phyloP scores from a whole-genome alignment of 2,888 invertebrate genomes.

The Anorthoa munda region DNA sequence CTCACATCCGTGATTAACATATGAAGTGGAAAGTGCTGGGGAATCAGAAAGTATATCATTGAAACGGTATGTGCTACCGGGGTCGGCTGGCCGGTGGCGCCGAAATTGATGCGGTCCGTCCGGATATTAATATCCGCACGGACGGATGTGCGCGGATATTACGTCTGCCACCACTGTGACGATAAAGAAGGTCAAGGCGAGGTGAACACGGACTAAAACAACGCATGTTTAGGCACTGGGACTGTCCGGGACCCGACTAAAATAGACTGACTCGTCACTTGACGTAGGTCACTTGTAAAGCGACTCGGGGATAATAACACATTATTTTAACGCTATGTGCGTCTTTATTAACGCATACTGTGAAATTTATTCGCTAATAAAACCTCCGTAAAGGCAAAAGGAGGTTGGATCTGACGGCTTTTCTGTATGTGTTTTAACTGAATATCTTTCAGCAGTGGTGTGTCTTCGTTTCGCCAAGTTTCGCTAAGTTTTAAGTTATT shows the following conservation, averaged over 20 bases:
- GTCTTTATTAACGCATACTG: too few species aligned
- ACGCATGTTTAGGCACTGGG: neutral
- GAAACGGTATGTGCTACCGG: slow-evolving; percentile 53
- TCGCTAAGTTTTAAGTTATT: too few species aligned
- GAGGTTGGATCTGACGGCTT: neutral
- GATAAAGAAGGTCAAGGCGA: slow-evolving; percentile 38
- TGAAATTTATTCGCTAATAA: neutral
- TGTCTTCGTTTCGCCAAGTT: neutral
- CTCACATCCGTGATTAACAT: slow-evolving; percentile 39
- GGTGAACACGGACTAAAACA: neutral
- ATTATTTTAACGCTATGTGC: neutral
- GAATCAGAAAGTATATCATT: slow-evolving; percentile 61
- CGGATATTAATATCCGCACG: slow-evolving; percentile 76
- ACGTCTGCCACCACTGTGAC: slow-evolving; percentile 58
- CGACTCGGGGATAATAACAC: neutral
- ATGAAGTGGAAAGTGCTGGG: slow-evolving; percentile 48
- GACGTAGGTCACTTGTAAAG: slow-evolving; percentile 1
- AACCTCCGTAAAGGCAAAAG: too few species aligned
- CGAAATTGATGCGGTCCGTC: slow-evolving; percentile 70
- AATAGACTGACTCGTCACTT: neutral
- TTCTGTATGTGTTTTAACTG: too few species aligned
- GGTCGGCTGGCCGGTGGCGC: slow-evolving; percentile 24
- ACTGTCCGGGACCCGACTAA: neutral
- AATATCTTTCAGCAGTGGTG: neutral
- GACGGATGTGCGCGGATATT: slow-evolving; percentile 74